Percentiles rank a stretch among this genome's conserved stretches.
These are phyloP conservation scores for Drosophila setosimentum DNA, from an alignment of 2,888 invertebrate genomes.

Conservation along the genomic window DNA sequence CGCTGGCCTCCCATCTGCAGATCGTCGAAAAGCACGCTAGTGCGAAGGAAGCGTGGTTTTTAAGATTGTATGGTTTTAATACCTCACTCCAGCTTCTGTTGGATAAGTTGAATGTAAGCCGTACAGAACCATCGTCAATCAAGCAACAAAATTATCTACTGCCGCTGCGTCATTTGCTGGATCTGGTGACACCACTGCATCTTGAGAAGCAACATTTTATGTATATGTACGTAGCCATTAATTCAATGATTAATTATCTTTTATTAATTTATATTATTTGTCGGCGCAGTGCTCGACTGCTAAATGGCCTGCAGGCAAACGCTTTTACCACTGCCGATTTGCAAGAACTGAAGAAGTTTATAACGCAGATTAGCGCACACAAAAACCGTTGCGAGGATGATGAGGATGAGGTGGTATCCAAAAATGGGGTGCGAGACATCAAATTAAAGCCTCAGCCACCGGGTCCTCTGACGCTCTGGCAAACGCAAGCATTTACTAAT, in stretches of 20 bases:
- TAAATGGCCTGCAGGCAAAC: conserved; percentile 29
- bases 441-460: conserved; percentile 38
- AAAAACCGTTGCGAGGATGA: conserved; percentile 58
- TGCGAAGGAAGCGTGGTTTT: conserved; percentile 51
- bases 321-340: conserved; percentile 11
- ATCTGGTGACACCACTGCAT: conserved; percentile 35
- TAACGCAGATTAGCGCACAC: conserved; percentile 42
- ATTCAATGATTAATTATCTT: background rate
- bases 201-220: conserved; percentile 44
- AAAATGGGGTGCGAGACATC: background rate
- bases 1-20: conserved; percentile 40
- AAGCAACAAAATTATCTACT: conserved; percentile 28
- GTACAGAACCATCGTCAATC: background rate
- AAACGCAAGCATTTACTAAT: conserved; percentile 19
- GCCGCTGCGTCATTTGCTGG: conserved; percentile 31
- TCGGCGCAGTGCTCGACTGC: conserved; percentile 34
- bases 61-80: conserved; percentile 41
- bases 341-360: conserved; percentile 46
- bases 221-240: conserved; percentile 36
- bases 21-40: conserved; percentile 32
- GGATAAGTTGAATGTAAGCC: conserved; percentile 27
- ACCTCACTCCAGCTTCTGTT: conserved; percentile 35
- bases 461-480: conserved; percentile 54
- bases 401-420: background rate
- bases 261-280: background rate